phyloP scores from a whole-genome alignment of 2,797 vertebrate genomes.

The Otus scops region DNA sequence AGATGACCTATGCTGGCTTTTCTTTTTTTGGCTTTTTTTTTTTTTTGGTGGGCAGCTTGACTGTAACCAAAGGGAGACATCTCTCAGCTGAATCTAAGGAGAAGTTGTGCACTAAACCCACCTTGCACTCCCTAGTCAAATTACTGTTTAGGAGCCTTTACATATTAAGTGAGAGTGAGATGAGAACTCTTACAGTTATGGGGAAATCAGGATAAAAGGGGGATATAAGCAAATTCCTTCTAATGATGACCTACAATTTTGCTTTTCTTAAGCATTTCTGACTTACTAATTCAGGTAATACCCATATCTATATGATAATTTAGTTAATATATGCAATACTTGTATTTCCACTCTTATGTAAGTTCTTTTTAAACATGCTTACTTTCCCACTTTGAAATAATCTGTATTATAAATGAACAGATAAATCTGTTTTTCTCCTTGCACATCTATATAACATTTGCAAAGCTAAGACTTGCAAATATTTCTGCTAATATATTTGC shows the following conservation, averaged over 20 bases:
- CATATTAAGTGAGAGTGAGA: neutral
- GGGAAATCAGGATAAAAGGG: neutral
- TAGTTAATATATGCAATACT: neutral
- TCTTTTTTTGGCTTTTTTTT: neutral
- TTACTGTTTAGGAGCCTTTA: neutral
- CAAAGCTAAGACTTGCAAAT: slow-evolving; percentile 47
- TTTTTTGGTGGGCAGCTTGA: no score
- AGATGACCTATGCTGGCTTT: neutral
- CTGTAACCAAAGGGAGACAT: neutral
- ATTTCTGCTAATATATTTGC: slow-evolving; percentile 26
- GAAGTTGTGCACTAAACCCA: neutral
- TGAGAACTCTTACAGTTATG: neutral
- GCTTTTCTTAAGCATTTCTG: neutral
- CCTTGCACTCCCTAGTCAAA: neutral
- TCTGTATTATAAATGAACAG: neutral
- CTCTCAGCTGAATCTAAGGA: neutral
- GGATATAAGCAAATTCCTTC: neutral
- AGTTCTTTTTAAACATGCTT: neutral
- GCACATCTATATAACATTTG: neutral
- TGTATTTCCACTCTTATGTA: neutral
- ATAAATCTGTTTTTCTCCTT: neutral
- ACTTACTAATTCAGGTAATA: neutral
- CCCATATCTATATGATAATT: neutral
- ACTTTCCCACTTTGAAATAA: slow-evolving; percentile 1
- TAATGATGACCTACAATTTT: neutral